These are phyloP conservation scores for Nilaparvata lugens DNA, from an alignment of 1,140 invertebrate species.

Conservation along the genomic window DNA sequence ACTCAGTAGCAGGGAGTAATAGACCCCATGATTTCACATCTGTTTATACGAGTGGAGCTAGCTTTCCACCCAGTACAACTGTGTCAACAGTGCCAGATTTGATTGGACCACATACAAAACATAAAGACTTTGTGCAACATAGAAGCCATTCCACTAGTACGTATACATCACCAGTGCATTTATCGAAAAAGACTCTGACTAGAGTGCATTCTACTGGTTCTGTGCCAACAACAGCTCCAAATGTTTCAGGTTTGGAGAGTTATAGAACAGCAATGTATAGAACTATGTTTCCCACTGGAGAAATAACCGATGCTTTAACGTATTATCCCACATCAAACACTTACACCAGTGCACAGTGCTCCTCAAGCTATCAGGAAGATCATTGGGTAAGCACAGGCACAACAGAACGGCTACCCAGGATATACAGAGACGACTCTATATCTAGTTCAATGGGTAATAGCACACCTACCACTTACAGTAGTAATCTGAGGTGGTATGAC, in stretches of 20 bases:
- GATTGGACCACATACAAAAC: conserved; percentile 49
- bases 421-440: neutral
- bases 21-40: conserved; percentile 55
- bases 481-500: conserved; percentile 8
- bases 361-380: no score
- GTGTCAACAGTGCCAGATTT: conserved; percentile 47
- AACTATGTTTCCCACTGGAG: conserved; percentile 56
- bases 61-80: conserved; percentile 45
- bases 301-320: conserved; percentile 62
- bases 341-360: neutral
- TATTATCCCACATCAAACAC: conserved; percentile 60
- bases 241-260: conserved; percentile 49
- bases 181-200: conserved; percentile 23
- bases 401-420: neutral
- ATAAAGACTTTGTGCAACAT: conserved; percentile 10
- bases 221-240: conserved; percentile 35
- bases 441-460: conserved; percentile 1
- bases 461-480: neutral
- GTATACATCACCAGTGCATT: conserved; percentile 7
- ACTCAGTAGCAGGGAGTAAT: conserved; percentile 61
- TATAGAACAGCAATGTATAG: conserved; percentile 54
- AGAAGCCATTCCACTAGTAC: conserved; percentile 20
- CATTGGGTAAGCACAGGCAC: neutral
- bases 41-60: conserved; percentile 55
- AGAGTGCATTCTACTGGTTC: conserved; percentile 34